Base-by-base conservation (phyloP, 2,888 invertebrate genomes). In the Rhingia campestris region DNA sequence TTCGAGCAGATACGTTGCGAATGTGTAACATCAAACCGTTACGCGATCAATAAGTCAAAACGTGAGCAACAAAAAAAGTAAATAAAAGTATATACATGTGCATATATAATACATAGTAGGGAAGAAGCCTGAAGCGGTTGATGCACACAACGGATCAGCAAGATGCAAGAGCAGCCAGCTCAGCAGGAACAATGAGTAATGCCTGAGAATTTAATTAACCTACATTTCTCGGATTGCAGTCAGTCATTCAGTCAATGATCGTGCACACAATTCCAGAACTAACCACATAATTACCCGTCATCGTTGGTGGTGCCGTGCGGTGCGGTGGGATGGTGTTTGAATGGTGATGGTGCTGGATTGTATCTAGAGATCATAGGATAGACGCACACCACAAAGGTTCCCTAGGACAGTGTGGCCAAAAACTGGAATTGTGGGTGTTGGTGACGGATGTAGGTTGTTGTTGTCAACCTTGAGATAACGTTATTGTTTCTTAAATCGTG, bases 1-100 rank as follows among this genome's bases (percentile, higher is more conserved):
- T 81, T 33, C 33, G 63, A 14, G 32, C n/a, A 9, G 9, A 12
- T 43, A 30, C 35, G 47, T 54, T 66, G 66, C 70, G 45, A 84
- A 84, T 84, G 80, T 84, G 74, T 84, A 80, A 80, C 80, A 84
- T 70, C 74, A 43, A 74, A 70, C 84, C 80, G 84, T 80, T 84
- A 84, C 80, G 84, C 79, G 84, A 84, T 84, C 84, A 84, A 84
- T 84, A 84, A 84, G 84, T 84, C 84, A 84, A 84, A 84, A 80
- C 84, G 84, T 84, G 84, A 84, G 80, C 45, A 80, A 74, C 70
- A 84, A 77, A 82, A 66, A 64, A 41, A 47, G n/a, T 69, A 82
- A 77, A 51, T 6, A 54, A 39, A 41, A 54, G 9, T 56, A 39
- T 35, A 56, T 10, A 51, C 22, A 22, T 22, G 22, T 22, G 22